A percentile compares a stretch with the other conserved stretches of the same genome.
Conservation (phyloP, 1,140 invertebrate species). For the Tetraneura akinire region DNA sequence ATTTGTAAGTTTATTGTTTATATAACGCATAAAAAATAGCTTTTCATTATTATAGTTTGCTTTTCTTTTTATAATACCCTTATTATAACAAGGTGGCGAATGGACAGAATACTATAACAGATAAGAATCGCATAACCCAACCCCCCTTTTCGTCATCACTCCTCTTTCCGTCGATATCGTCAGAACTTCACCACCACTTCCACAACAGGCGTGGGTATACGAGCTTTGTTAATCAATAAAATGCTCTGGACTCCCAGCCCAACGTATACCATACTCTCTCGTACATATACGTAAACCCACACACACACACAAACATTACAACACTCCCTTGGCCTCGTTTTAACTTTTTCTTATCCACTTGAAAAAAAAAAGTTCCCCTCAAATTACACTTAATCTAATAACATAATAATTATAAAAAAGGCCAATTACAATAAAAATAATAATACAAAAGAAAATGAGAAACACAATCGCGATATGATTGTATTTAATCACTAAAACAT, state of each 20-base stretch:
- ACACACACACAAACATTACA: conserved; percentile 52
- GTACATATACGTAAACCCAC: conserved; percentile 51
- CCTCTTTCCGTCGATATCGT: conserved; percentile 1
- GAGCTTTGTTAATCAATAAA: conserved; percentile 52
- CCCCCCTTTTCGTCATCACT: neutral
- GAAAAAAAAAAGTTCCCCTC: too few relatives aligned
- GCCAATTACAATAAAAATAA: too few relatives aligned
- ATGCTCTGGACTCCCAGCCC: conserved; percentile 27
- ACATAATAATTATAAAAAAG: too few relatives aligned
- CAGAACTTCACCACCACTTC: conserved; percentile 24
- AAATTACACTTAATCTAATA: too few relatives aligned
- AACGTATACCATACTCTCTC: conserved; percentile 2
- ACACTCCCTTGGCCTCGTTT: conserved; percentile 52
- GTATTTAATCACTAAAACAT: too few relatives aligned
- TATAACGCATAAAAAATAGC: neutral
- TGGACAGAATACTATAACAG: neutral
- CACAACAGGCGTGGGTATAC: conserved; percentile 3
- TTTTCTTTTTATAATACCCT: neutral
- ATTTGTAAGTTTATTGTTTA: too few relatives aligned
- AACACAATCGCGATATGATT: too few relatives aligned
- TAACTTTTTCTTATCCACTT: conserved; percentile 11
- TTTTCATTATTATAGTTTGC: neutral
- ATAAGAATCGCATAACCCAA: conserved; percentile 33
- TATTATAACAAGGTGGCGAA: conserved; percentile 6
- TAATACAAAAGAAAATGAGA: too few relatives aligned